Percentiles rank a stretch among this genome's conserved stretches.
Conservation (phyloP, 2,113 vertebrate species). For the Erinaceus europaeus region DNA sequence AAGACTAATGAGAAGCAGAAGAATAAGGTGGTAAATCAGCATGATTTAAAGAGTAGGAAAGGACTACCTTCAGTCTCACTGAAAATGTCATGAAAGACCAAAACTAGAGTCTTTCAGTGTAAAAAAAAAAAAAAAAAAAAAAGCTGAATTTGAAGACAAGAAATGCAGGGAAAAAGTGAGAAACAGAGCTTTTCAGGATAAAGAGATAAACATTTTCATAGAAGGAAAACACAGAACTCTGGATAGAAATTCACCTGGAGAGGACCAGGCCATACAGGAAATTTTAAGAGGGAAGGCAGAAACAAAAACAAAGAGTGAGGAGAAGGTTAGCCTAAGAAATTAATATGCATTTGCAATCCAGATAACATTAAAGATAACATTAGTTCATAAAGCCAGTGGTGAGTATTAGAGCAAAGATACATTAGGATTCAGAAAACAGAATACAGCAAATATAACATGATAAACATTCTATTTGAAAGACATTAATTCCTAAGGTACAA, state of each 20-base stretch:
- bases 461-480: conserved; percentile 17
- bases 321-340: background rate
- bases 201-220: background rate
- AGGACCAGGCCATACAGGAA: background rate
- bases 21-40: background rate
- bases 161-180: background rate
- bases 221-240: background rate
- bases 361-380: background rate
- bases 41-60: background rate
- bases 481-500: background rate
- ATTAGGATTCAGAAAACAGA: background rate
- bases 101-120: background rate
- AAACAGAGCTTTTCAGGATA: background rate
- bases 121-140: background rate
- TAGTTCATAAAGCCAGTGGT: background rate
- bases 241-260: background rate
- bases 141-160: no score
- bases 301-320: background rate
- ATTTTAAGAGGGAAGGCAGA: background rate
- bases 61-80: background rate
- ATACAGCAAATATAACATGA: background rate
- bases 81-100: background rate
- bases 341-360: background rate
- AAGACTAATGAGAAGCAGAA: background rate
- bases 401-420: background rate